Percentiles rank a stretch among this genome's conserved stretches.
Conservation (phyloP, 2,797 vertebrate genomes). For the Netta rufina region DNA sequence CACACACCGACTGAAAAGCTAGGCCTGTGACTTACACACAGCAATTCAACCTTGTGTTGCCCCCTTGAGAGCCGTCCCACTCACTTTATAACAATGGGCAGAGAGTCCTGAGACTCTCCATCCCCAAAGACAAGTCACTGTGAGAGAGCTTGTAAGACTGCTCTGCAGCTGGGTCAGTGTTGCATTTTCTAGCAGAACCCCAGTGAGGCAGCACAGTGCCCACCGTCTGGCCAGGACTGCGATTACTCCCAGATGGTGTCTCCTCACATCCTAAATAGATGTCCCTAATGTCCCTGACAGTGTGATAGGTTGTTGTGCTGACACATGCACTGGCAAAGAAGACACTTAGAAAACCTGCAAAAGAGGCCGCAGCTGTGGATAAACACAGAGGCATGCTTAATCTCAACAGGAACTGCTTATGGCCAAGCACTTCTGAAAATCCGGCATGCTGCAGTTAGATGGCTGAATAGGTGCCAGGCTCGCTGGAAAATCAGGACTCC, state of each 20-base stretch:
- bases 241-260: accelerated
- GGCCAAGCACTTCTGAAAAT: conserved; percentile 44
- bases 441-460: background rate
- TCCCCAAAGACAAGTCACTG: accelerated
- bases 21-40: background rate
- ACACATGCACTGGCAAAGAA: background rate
- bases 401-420: conserved; percentile 38
- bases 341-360: background rate
- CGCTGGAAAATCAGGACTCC: conserved; percentile 46
- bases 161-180: background rate
- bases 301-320: background rate
- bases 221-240: background rate
- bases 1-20: background rate
- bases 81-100: background rate
- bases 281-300: background rate
- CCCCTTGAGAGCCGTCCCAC: accelerated
- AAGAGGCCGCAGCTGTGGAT: conserved; percentile 56
- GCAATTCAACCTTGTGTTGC: background rate
- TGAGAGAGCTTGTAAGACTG: background rate
- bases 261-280: background rate
- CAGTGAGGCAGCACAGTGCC: background rate
- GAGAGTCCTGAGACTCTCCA: background rate
- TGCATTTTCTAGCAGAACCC: background rate
- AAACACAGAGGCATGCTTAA: background rate
- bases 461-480: conserved; percentile 36